Conservation (phyloP, 2,888 invertebrate genomes). For the Chrysina gloriosa region DNA sequence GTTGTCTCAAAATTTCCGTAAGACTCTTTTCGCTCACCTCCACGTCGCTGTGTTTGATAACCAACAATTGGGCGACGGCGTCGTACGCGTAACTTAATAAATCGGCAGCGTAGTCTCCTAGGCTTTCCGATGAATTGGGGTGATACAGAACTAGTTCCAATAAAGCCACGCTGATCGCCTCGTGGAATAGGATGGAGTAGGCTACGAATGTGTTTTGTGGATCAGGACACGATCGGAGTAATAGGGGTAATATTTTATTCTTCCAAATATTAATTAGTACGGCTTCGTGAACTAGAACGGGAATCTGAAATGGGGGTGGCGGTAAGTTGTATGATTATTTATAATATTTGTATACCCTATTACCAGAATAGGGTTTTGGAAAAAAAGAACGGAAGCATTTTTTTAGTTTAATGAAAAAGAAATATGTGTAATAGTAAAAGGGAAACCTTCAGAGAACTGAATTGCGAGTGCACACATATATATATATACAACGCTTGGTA, state of each 20-base stretch:
- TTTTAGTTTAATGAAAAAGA: too few species aligned
- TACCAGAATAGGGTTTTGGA: too few species aligned
- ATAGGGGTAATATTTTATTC: conserved; percentile 80
- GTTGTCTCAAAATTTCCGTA: conserved; percentile 75
- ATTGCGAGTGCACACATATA: too few species aligned
- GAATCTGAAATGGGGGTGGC: conserved; percentile 68
- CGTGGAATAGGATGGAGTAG: conserved; percentile 70
- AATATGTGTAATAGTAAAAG: too few species aligned
- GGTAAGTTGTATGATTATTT: too few species aligned
- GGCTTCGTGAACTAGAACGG: conserved; percentile 83
- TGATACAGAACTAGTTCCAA: conserved; percentile 88
- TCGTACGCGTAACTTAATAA: conserved; percentile 84
- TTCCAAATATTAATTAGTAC: conserved; percentile 89
- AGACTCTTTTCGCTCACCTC: conserved; percentile 63
- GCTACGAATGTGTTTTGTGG: conserved; percentile 79
- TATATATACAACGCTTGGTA: too few species aligned
- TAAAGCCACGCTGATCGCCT: conserved; percentile 78
- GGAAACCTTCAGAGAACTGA: too few species aligned
- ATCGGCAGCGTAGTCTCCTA: conserved; percentile 83
- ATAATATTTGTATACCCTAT: too few species aligned
- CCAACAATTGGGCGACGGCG: conserved; percentile 73
- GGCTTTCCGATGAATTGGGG: conserved; percentile 79
- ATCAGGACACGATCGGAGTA: conserved; percentile 69
- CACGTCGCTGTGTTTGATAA: conserved; percentile 65
- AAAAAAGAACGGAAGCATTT: too few species aligned